Evolutionary conservation across 2,113 vertebrate genomes (phyloP), one percentile per base, ranked within the genome.

Genomic region (Mesocricetus auratus): DNA sequence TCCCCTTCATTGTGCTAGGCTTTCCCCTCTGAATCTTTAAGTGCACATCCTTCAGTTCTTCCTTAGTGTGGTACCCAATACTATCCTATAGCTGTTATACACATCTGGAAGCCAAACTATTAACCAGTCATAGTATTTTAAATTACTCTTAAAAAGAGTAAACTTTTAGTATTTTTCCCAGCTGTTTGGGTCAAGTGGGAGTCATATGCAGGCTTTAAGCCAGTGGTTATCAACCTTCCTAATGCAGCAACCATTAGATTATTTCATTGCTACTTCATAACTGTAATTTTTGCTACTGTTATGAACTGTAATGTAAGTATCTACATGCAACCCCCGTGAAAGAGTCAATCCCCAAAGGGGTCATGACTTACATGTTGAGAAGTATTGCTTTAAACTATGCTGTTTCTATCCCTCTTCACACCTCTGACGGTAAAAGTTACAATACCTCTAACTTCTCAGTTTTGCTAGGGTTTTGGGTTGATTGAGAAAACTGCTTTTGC

Each of bases 141-240:
- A 93, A 83, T 93, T 94, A 75, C n/a, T 87, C 39, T 90, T 92
- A 94, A 9, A 82, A 60, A 73, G 86, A 77, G 26, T 94, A 93
- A 93, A 83, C 21, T 64, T 77, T 85, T 66, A 89, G 86, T 19
- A 64, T 90, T 85, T 12, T 95, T 88, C 81, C 58, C n/a, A 75
- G 24, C 58, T 95, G 29, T 88, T 81, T 92, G 56, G 39, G 42
- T 94, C 85, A 96, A 94, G 7, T 86, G n/a, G 42, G 50, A 86
- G 58, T 90, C 69, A 87, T 90, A 47, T 22, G 7, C 13, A 90
- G 50, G 31, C 39, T 93, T 87, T 83, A 66, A 39, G 66, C 45
- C 36, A n/a, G 36, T 71, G 68, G 17, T 21, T 71, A 17, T n/a
- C 68, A 19, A 7, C 68, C 68, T 71, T 71, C 68, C 36, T 71